These are phyloP conservation scores for Elymnias hypermnestra DNA, from an alignment of 1,140 invertebrate species.

Conservation along the genomic window DNA sequence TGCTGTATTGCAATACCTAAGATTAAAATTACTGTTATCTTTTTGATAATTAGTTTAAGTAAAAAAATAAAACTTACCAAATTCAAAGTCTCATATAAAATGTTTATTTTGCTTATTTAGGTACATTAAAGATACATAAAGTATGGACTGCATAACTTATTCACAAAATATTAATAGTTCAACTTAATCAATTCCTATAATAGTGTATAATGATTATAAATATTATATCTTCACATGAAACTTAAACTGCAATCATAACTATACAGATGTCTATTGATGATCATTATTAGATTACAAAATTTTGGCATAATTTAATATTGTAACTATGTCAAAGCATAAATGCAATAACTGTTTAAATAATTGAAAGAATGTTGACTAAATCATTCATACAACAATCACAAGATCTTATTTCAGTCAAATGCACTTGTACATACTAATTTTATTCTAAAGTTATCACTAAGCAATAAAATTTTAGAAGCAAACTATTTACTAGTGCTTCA, in stretches of 20 bases:
- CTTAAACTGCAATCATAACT: slow-evolving; percentile 12
- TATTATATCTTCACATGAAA: slow-evolving; percentile 19
- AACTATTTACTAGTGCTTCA: slow-evolving; percentile 59
- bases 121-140: slow-evolving; percentile 64
- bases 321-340: slow-evolving; percentile 65
- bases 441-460: slow-evolving; percentile 54
- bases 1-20: too few species aligned
- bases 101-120: slow-evolving; percentile 69
- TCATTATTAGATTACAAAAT: slow-evolving; percentile 57
- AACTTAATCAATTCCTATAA: slow-evolving; percentile 48
- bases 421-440: slow-evolving; percentile 50
- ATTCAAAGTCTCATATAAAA: slow-evolving; percentile 73
- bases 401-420: slow-evolving; percentile 65
- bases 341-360: slow-evolving; percentile 61
- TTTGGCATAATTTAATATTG: slow-evolving; percentile 67
- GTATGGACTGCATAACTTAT: slow-evolving; percentile 61
- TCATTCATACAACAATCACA: slow-evolving; percentile 69
- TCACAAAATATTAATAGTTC: slow-evolving; percentile 50
- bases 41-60: too few species aligned
- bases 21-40: too few species aligned
- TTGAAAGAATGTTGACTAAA: slow-evolving; percentile 52
- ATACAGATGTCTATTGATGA: slow-evolving; percentile 26
- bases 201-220: slow-evolving; percentile 24
- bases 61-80: too few species aligned
- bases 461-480: slow-evolving; percentile 62